Evolutionary conservation across 2,797 vertebrate genomes (phyloP).

Genomic region (Xenops minutus): DNA sequence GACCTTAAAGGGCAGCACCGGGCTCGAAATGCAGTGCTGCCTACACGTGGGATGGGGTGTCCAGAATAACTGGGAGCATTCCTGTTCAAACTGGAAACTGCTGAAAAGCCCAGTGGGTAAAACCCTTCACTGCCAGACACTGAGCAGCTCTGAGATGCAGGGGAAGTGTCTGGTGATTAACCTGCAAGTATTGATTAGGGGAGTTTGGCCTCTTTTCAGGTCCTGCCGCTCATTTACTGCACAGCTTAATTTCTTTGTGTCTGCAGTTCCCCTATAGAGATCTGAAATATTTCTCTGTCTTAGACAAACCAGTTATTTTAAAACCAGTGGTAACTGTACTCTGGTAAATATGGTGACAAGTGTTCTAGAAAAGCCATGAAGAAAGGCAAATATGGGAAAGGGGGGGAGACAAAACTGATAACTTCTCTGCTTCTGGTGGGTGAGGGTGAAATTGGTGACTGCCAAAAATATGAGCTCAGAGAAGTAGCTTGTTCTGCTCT

Average conservation of each 20-base stretch:
- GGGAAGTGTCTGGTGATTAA: not conserved
- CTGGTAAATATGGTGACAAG: constrained; percentile 4
- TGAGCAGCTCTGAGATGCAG: not conserved
- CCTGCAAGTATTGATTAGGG: not conserved
- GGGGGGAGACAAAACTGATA: not conserved
- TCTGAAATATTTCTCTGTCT: not conserved
- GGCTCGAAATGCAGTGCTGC: not conserved
- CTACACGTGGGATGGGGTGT: not conserved
- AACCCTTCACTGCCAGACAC: not conserved
- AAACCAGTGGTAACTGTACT: not conserved
- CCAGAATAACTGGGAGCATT: not conserved
- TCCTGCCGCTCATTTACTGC: not conserved
- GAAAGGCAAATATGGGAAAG: constrained; percentile 13
- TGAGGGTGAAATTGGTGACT: constrained; percentile 58
- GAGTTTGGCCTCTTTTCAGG: not conserved
- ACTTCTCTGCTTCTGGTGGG: constrained; percentile 56
- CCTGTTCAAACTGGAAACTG: not conserved
- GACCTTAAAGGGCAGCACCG: not conserved
- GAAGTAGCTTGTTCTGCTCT: constrained; percentile 49
- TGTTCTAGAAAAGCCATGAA: constrained; percentile 38
- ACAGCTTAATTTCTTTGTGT: not conserved
- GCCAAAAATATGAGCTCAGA: constrained; percentile 64
- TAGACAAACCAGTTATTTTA: not conserved
- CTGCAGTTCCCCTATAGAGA: not conserved
- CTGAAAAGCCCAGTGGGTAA: not conserved